Evolutionary conservation across 2,888 invertebrate species (phyloP).

Genomic region (Thelaira solivaga): DNA sequence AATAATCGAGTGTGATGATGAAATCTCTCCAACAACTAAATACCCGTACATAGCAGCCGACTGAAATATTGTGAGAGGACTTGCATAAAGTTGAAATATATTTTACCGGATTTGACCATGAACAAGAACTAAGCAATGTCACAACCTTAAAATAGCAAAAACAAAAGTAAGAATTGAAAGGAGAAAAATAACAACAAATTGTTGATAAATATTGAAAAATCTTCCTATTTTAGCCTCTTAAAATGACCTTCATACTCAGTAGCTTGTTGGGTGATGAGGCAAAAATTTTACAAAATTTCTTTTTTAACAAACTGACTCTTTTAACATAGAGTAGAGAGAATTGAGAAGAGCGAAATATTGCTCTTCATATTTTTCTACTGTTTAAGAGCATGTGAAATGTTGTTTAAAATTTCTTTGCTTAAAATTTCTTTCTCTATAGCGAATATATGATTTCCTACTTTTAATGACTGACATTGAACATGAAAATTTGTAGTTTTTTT

Average conservation of each 20-base stretch:
- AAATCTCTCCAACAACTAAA: not conserved
- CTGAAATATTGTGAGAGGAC: not conserved
- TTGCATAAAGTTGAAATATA: conserved; percentile 3
- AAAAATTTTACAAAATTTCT: not conserved
- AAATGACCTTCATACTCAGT: conserved; percentile 22
- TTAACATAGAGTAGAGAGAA: conserved; percentile 6
- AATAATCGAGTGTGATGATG: not conserved
- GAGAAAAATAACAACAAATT: not conserved
- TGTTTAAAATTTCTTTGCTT: not conserved
- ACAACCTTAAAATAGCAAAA: conserved; percentile 15
- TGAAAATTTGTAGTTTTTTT: conserved; percentile 43
- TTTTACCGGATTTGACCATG: conserved; percentile 59
- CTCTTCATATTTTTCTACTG: conserved; percentile 20
- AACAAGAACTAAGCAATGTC: conserved; percentile 54
- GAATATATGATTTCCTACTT: conserved; percentile 44
- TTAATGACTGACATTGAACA: conserved; percentile 61
- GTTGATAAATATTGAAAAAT: no score
- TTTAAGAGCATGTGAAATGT: conserved; percentile 26
- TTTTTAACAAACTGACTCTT: not conserved
- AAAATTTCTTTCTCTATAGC: not conserved
- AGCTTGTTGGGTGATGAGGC: not conserved
- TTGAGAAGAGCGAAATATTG: not conserved
- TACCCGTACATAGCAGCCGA: conserved; percentile 6
- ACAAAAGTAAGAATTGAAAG: not conserved
- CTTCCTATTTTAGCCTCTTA: conserved; percentile 5